A percentile compares a stretch with the other conserved stretches of the same genome.
Conservation (phyloP, 2,113 vertebrate species). For the Poeciliopsis prolifica region DNA sequence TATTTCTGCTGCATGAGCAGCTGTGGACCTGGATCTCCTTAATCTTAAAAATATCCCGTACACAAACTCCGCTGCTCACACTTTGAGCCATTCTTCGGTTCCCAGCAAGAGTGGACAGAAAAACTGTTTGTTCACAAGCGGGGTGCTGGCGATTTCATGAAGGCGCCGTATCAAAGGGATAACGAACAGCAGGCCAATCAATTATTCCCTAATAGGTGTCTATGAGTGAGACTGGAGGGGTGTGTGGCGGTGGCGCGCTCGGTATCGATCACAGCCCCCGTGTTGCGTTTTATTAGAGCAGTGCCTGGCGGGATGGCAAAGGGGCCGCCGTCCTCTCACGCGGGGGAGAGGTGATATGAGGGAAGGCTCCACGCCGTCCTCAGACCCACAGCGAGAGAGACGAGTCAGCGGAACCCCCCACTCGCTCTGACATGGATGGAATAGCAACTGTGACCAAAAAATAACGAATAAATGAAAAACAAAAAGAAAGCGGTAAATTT, state of each 20-base stretch:
- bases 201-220: conserved; percentile 67
- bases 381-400: conserved; percentile 29
- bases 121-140: conserved; percentile 45
- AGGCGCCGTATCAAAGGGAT: conserved; percentile 68
- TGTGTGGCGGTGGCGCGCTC: conserved; percentile 40
- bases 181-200: conserved; percentile 69
- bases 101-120: conserved; percentile 42
- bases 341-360: conserved; percentile 64
- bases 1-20: conserved; percentile 22
- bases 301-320: conserved; percentile 46
- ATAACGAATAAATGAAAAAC: not conserved
- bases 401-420: conserved; percentile 44
- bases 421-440: conserved; percentile 64
- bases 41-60: conserved; percentile 57
- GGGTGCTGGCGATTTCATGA: conserved; percentile 55
- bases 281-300: conserved; percentile 69
- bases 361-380: conserved; percentile 56
- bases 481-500: conserved; percentile 53
- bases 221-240: conserved; percentile 38
- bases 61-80: conserved; percentile 41
- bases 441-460: conserved; percentile 60
- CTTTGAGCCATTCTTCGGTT: conserved; percentile 50
- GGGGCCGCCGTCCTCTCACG: conserved; percentile 54
- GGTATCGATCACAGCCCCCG: conserved; percentile 61
- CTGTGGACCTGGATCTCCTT: conserved; percentile 49